phyloP scores from a whole-genome alignment of 2,888 invertebrate species.

The Drosophila histrio region DNA sequence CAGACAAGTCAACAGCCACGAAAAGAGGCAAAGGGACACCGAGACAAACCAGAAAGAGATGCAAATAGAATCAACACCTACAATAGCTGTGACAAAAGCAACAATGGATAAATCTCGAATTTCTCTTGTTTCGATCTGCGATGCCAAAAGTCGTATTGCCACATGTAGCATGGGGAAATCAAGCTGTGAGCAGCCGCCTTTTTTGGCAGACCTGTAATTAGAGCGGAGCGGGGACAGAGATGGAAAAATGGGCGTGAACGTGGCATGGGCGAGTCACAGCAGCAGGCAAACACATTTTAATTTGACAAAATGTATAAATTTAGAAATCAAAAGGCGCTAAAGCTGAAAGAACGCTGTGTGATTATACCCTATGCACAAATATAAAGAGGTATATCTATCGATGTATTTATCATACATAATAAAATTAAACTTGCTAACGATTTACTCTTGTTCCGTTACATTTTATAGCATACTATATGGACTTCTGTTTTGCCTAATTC shows the following conservation, averaged over 20 bases:
- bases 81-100: conserved; percentile 12
- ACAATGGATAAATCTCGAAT: conserved; percentile 39
- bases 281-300: conserved; percentile 46
- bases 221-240: background rate
- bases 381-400: background rate
- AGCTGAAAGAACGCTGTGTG: conserved; percentile 5
- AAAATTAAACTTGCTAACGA: background rate
- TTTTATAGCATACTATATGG: background rate
- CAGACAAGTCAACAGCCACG: conserved; percentile 57
- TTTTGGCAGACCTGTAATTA: conserved; percentile 52
- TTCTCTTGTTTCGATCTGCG: conserved; percentile 36
- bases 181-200: conserved; percentile 23
- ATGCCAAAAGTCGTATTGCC: conserved; percentile 38
- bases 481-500: background rate
- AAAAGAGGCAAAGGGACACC: background rate
- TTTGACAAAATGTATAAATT: conserved; percentile 51
- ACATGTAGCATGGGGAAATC: conserved; percentile 46
- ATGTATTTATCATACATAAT: background rate
- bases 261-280: conserved; percentile 15
- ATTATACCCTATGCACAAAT: background rate
- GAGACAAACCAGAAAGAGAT: conserved; percentile 8
- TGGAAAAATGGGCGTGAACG: background rate
- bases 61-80: conserved; percentile 39
- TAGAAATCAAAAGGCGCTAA: conserved; percentile 56
- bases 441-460: background rate